Base-by-base conservation (phyloP, 2,888 invertebrate species). In the Diaperis boleti region DNA sequence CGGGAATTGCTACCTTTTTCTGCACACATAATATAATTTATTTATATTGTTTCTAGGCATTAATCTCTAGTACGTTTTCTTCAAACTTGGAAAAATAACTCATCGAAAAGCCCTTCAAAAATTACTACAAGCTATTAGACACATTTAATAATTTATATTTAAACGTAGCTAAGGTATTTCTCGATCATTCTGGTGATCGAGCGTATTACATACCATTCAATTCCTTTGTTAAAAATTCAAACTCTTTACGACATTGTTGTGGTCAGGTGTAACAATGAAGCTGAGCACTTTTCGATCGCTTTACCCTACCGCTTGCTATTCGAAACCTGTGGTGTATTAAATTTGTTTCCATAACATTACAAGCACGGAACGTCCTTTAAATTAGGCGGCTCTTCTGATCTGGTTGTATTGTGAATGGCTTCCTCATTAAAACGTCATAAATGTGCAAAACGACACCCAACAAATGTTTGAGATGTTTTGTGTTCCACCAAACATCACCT, bases 41-140 rank as follows among this genome's bases (percentile, higher is more conserved):
- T 49, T 33, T 35, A 49, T 33, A 33, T 49, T 49, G 18, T 49
- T 49, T 47, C 29, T 4, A n/a, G n/a, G n/a, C n/a, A n/a, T n/a
- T n/a, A n/a, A n/a, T n/a, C n/a, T n/a, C n/a, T n/a, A n/a, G n/a
- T n/a, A n/a, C n/a, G n/a, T n/a, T n/a, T n/a, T n/a, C n/a, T n/a
- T 26, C 26, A 26, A 8, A 26, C 26, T 26, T 26, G 26, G 20
- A 20, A 20, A 3, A 20, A 20, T 20, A 20, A 42, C n/a, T 42
- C 42, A 42, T 10, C 20, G 22, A 20, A 42, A n/a, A n/a, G n/a
- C n/a, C 42, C 42, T 42, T 42, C 20, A 20, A 17, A 42, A 42
- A 20, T 3, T 6, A 4, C 6, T 20, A 3, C 4, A 20, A 20
- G 6, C 3, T 20, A 6, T 4, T 4, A 20, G 6, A 20, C 35